Percentiles rank a stretch among this genome's conserved stretches.
Evolutionary conservation across 2,113 vertebrate species (phyloP).

Genomic region (Podarcis muralis): DNA sequence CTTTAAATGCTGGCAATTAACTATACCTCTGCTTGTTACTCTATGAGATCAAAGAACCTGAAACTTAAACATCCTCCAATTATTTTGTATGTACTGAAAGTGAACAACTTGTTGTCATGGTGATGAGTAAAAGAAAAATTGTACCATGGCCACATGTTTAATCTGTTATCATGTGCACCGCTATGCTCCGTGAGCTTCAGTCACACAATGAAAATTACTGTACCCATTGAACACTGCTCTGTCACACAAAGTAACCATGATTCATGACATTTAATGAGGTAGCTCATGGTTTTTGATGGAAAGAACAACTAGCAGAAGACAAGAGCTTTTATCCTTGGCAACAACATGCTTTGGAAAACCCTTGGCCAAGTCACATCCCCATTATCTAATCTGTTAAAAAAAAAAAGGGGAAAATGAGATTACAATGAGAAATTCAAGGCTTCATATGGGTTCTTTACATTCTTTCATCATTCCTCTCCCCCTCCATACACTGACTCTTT

Average conservation of each 20-base stretch:
- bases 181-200: constrained; percentile 21
- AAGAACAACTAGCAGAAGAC: neutral
- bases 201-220: neutral
- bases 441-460: neutral
- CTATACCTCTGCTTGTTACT: constrained; percentile 7
- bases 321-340: neutral
- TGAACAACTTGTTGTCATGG: neutral
- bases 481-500: neutral
- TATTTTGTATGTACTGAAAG: neutral
- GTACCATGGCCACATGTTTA: neutral
- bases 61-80: neutral
- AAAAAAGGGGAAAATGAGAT: neutral
- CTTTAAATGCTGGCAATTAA: neutral
- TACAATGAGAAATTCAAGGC: neutral
- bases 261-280: constrained; percentile 4
- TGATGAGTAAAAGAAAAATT: neutral
- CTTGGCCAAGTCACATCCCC: constrained; percentile 32
- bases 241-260: constrained; percentile 11
- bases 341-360: constrained; percentile 23
- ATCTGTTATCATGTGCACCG: neutral
- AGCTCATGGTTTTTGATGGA: neutral
- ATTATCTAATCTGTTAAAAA: constrained; percentile 29
- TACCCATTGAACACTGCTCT: constrained; percentile 13
- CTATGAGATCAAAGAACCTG: neutral
- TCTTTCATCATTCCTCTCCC: neutral